phyloP scores from a whole-genome alignment of 2,888 invertebrate genomes.

The Spisula solida region DNA sequence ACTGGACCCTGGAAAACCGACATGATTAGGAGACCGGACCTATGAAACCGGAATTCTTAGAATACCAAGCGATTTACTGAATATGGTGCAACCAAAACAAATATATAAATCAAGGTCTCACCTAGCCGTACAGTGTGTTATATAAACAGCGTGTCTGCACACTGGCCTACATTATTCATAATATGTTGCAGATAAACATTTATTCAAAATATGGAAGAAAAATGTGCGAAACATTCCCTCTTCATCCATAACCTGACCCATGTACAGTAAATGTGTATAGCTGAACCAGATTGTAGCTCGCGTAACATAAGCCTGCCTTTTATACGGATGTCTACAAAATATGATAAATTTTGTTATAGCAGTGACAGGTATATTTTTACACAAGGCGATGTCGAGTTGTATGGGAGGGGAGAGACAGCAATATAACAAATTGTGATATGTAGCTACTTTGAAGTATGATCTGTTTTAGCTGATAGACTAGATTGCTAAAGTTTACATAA shows the following conservation, averaged over 20 bases:
- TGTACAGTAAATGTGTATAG: not conserved
- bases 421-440: not conserved
- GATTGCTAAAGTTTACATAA: too few relatives aligned
- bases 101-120: not conserved
- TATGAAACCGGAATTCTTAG: too few relatives aligned
- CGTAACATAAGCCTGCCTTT: not conserved
- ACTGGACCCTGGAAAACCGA: too few relatives aligned
- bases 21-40: too few relatives aligned
- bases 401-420: not conserved
- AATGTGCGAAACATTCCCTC: not conserved
- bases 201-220: conserved; percentile 4
- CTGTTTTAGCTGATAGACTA: not conserved
- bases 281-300: not conserved
- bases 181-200: not conserved
- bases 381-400: not conserved
- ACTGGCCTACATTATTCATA: not conserved
- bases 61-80: too few relatives aligned
- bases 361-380: conserved; percentile 19
- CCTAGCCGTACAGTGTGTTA: not conserved
- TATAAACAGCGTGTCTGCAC: not conserved
- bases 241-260: not conserved
- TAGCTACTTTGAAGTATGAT: conserved; percentile 3
- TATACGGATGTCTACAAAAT: conserved; percentile 17
- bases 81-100: too few relatives aligned
- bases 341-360: conserved; percentile 26